Evolutionary conservation across 2,888 invertebrate genomes (phyloP), one percentile per base, ranked within the genome.

Genomic region (Ecliptopera silaceata): DNA sequence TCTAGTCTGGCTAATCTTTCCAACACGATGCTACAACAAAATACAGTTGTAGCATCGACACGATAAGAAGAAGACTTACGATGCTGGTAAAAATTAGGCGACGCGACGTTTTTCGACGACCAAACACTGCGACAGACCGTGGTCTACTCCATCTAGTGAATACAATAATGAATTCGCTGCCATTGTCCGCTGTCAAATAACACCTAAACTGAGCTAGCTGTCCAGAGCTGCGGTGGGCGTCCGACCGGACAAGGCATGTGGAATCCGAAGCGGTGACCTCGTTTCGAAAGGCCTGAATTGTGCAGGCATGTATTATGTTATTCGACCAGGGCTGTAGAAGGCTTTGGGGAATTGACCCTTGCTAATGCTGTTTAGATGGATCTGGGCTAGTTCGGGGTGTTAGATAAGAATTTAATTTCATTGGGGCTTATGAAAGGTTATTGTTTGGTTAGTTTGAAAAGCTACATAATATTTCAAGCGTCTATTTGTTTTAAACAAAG

Each of bases 231-330:
- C 51, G 20, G 42, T 12, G 17, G 4, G 36, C 51, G 26, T 13
- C 39, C 17, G 46, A 32, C 47, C 50, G 56, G 60, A 56, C 59
- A 36, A 43, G 50, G 56, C 63, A 58, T 58, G 53, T 42, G 56
- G 55, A 53, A 55, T 61, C 55, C 55, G 49, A 53, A 10, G 45
- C 58, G 53, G 53, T 61, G 65, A 65, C 65, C 65, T 43, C 61
- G 59, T 57, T 64, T 45, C 55, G 10, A 63, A 61, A 65, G 61
- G 54, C 65, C 54, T 57, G 57, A 58, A 65, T 61, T 57, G 59
- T 59, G 59, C 61, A 58, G 55, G 41, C 56, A 55, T 52, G 56
- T 59, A 61, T 57, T 57, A 61, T 46, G 59, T 57, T 59, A 54
- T 53, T 53, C 36, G 54, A 58, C 51, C 26, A 36, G 43, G 20